These are phyloP conservation scores for Bradypus variegatus DNA, from an alignment of 2,797 vertebrate species.

Conservation along the genomic window DNA sequence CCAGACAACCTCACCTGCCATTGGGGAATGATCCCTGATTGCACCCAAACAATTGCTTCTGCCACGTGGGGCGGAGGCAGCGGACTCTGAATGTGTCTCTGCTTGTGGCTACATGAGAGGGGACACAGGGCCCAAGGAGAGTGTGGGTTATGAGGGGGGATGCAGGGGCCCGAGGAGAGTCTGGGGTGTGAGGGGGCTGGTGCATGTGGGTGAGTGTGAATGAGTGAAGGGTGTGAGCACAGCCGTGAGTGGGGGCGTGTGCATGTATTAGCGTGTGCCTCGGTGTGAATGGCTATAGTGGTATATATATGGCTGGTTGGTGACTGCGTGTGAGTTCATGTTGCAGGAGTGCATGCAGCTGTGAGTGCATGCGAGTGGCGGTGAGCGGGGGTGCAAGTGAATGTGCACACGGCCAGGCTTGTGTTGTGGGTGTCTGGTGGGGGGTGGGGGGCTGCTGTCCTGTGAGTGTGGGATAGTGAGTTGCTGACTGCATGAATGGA, in stretches of 20 bases:
- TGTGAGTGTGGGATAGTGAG: no score
- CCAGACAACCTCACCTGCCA: background rate
- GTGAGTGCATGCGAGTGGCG: no score
- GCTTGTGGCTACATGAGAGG: background rate
- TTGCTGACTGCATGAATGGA: background rate
- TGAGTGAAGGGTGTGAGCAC: background rate
- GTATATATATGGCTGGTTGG: background rate
- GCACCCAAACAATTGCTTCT: background rate
- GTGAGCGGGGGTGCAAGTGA: no score
- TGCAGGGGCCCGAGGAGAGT: fast-evolving
- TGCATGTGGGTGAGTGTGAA: fast-evolving
- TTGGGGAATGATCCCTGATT: fast-evolving
- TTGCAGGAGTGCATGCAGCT: fast-evolving
- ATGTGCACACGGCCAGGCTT: background rate
- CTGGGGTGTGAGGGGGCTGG: no score
- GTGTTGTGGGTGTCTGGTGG: background rate
- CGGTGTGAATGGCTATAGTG: background rate
- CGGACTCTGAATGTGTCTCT: fast-evolving
- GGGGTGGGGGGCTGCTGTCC: no score
- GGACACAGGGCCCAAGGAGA: no score
- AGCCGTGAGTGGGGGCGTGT: fast-evolving
- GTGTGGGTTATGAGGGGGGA: no score
- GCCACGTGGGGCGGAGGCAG: background rate
- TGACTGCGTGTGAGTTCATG: no score
- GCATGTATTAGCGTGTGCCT: background rate